phyloP scores from a whole-genome alignment of 2,797 vertebrate species.

The Thalassophryne amazonica region DNA sequence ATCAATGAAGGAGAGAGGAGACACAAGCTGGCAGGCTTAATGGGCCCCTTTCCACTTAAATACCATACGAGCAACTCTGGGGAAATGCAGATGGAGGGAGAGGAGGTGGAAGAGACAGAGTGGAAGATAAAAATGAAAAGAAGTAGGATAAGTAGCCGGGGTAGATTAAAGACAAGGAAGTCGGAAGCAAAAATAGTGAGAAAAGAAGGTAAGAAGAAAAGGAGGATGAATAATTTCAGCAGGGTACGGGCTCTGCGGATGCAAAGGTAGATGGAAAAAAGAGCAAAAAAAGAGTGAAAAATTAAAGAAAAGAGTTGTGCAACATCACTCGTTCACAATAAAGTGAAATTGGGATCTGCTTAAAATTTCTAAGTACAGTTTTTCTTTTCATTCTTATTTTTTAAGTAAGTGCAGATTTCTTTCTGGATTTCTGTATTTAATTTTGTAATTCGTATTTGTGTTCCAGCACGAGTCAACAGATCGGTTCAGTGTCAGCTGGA shows the following conservation, averaged over 20 bases:
- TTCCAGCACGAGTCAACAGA: neutral
- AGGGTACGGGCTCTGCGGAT: no score
- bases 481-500: neutral
- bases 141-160: neutral
- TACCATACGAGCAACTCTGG: conserved; percentile 82
- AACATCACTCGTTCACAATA: no score
- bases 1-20: conserved; percentile 86
- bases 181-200: neutral
- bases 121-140: neutral
- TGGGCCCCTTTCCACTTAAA: conserved; percentile 83
- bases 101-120: neutral
- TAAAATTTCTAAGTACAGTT: no score
- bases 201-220: neutral
- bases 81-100: conserved; percentile 45
- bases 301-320: no score
- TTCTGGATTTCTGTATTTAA: neutral
- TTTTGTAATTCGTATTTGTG: neutral
- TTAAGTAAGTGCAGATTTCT: no score
- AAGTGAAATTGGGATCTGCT: no score
- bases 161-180: neutral
- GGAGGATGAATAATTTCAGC: conserved; percentile 16
- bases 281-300: neutral
- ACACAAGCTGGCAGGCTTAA: conserved; percentile 85
- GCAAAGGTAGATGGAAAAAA: neutral
- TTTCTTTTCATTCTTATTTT: no score